Conservation (phyloP, 1,140 invertebrate species). For the Thereuonema tuberculata region DNA sequence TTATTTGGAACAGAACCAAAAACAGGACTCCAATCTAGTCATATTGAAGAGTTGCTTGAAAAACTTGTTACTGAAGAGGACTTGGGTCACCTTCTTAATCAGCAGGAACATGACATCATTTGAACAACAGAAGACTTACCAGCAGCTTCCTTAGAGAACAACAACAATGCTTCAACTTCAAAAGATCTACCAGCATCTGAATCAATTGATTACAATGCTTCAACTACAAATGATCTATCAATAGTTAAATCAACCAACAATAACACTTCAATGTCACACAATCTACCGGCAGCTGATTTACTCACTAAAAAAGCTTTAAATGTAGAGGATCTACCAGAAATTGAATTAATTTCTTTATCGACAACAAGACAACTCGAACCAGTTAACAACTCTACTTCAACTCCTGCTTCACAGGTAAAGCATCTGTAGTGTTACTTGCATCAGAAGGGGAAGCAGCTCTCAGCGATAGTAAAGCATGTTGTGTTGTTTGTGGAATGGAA, state of each 20-base stretch:
- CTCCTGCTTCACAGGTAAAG: background rate
- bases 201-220: no score
- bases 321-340: background rate
- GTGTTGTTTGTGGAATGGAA: background rate
- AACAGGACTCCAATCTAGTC: background rate
- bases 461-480: background rate
- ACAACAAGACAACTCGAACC: background rate
- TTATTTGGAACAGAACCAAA: background rate
- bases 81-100: slow-evolving; percentile 10
- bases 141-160: slow-evolving; percentile 11
- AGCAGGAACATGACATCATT: slow-evolving; percentile 10
- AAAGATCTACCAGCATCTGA: no score
- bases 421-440: background rate
- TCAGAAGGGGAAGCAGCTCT: background rate
- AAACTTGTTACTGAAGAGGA: background rate
- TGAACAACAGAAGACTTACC: slow-evolving; percentile 10
- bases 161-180: slow-evolving; percentile 11
- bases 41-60: background rate
- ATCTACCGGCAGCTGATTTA: background rate
- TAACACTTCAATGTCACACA: no score
- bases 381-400: background rate
- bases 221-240: no score
- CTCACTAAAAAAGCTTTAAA: background rate
- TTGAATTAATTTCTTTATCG: background rate
- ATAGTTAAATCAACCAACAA: no score